Conservation (phyloP, 2,888 invertebrate species). For the Cremastinae sp. region DNA sequence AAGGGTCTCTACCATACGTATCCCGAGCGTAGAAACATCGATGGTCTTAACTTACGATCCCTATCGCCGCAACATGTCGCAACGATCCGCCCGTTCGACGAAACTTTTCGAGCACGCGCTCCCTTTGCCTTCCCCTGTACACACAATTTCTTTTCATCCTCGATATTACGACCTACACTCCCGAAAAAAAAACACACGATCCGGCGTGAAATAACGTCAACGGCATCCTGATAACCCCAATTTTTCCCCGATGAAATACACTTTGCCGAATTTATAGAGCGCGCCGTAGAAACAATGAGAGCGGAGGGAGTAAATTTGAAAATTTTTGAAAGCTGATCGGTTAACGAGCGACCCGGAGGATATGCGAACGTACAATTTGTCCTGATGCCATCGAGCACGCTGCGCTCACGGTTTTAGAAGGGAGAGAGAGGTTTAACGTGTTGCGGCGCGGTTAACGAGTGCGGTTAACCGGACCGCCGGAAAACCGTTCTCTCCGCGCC, state of each 20-base stretch:
- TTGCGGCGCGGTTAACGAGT: constrained; percentile 80
- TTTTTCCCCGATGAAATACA: background rate
- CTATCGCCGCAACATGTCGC: constrained; percentile 78
- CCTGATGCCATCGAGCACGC: constrained; percentile 35
- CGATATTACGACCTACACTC: constrained; percentile 18
- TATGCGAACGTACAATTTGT: constrained; percentile 59
- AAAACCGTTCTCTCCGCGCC: constrained; percentile 68
- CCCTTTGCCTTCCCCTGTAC: constrained; percentile 62
- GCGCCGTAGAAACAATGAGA: no score
- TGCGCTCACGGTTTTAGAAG: constrained; percentile 17
- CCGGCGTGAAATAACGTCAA: background rate
- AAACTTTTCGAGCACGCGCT: constrained; percentile 75
- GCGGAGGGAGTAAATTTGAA: background rate
- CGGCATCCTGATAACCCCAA: background rate
- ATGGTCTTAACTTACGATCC: constrained; percentile 75
- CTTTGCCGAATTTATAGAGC: background rate
- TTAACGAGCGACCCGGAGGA: background rate
- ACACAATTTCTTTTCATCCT: constrained; percentile 16
- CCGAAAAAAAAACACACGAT: constrained; percentile 35
- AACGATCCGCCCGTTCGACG: constrained; percentile 74
- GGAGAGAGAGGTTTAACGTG: constrained; percentile 73
- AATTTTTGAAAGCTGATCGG: no score
- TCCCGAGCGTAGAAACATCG: constrained; percentile 71
- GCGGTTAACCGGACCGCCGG: constrained; percentile 79
- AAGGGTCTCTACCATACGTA: constrained; percentile 36